Conservation (phyloP, 1,140 invertebrate species). For the Lysiphlebus fabarum region DNA sequence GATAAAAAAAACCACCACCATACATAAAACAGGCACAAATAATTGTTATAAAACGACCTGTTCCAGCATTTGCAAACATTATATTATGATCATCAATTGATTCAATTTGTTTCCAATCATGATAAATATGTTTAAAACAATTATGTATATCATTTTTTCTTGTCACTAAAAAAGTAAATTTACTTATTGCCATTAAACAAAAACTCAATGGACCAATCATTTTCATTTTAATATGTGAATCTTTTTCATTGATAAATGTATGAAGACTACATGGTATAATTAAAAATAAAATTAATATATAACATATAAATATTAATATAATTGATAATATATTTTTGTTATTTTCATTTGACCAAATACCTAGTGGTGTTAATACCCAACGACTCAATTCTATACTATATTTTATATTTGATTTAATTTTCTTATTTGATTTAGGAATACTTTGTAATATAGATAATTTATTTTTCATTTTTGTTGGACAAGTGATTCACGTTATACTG, state of each 20-base stretch:
- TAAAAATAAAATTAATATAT: slow-evolving; percentile 25
- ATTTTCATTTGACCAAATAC: slow-evolving; percentile 27
- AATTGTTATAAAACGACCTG: slow-evolving; percentile 9
- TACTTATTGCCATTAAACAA: slow-evolving; percentile 24
- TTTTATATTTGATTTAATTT: slow-evolving; percentile 23
- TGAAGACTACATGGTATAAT: slow-evolving; percentile 26
- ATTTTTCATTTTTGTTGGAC: slow-evolving; percentile 10
- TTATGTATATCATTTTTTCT: slow-evolving; percentile 19
- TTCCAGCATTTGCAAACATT: slow-evolving; percentile 14
- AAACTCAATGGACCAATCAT: slow-evolving; percentile 34
- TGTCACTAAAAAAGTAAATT: slow-evolving; percentile 24
- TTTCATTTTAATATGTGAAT: slow-evolving; percentile 28
- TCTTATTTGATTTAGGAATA: slow-evolving; percentile 3
- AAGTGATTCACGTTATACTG: slow-evolving; percentile 2
- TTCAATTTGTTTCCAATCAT: slow-evolving; percentile 27
- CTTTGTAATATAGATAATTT: slow-evolving; percentile 1
- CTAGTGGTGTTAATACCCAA: slow-evolving; percentile 33
- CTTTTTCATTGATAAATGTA: slow-evolving; percentile 29
- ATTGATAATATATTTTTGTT: slow-evolving; percentile 2
- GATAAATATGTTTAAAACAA: slow-evolving; percentile 27
- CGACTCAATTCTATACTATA: slow-evolving; percentile 29
- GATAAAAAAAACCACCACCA: slow-evolving; percentile 19
- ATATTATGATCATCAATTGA: slow-evolving; percentile 12
- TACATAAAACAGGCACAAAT: slow-evolving; percentile 19
- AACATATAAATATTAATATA: slow-evolving; percentile 12